phyloP scores from a whole-genome alignment of 2,888 invertebrate species.

The Seira sanloemensis region DNA sequence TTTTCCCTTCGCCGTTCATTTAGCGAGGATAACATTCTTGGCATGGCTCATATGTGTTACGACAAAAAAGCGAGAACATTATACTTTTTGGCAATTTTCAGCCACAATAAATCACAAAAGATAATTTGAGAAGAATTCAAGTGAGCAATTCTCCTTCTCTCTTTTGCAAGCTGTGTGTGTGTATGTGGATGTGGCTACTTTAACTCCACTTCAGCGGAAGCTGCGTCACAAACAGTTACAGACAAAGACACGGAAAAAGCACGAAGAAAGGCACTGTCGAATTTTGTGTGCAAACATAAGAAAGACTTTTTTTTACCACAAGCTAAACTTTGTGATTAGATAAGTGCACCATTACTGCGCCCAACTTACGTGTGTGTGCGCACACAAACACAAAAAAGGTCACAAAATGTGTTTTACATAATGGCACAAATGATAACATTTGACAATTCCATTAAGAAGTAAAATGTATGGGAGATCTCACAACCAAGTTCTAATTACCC shows the following conservation, averaged over 20 bases:
- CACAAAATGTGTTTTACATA: too few relatives aligned
- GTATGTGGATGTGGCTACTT: too few relatives aligned
- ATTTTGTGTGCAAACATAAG: too few relatives aligned
- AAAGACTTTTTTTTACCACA: too few relatives aligned
- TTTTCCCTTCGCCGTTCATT: not conserved
- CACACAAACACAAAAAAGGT: not conserved
- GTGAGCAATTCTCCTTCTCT: too few relatives aligned
- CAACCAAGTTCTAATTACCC: not conserved
- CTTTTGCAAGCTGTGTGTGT: not conserved
- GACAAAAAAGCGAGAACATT: not conserved
- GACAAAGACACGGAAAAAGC: too few relatives aligned
- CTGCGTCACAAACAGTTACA: too few relatives aligned
- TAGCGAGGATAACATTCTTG: not conserved
- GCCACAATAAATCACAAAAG: slow-evolving; percentile 26
- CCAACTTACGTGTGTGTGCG: not conserved
- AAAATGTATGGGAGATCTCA: not conserved
- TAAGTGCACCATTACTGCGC: too few relatives aligned
- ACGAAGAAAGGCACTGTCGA: too few relatives aligned
- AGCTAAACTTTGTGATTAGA: too few relatives aligned
- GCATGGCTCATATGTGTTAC: not conserved
- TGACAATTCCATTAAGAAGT: not conserved
- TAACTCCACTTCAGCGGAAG: too few relatives aligned
- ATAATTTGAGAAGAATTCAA: not conserved
- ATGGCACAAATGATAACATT: not conserved
- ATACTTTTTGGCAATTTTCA: slow-evolving; percentile 30